A percentile compares a stretch with the other conserved stretches of the same genome.
Conservation (phyloP, 1,140 invertebrate genomes). For the Vanessa tameamea region DNA sequence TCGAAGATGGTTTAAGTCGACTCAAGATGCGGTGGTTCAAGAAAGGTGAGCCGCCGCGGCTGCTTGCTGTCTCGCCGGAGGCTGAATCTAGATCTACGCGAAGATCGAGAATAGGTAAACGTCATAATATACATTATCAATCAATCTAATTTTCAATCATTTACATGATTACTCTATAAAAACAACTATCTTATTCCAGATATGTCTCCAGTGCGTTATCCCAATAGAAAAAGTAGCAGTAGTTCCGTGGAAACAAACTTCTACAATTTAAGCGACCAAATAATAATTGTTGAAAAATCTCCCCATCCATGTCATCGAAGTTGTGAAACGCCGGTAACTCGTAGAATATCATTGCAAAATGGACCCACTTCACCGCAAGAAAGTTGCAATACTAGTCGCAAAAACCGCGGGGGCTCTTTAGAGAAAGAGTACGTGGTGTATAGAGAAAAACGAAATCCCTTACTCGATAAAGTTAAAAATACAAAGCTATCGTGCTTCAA, state of each 20-base stretch:
- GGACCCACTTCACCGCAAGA: constrained; percentile 69
- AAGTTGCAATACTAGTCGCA: constrained; percentile 57
- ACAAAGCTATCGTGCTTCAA: constrained; percentile 86
- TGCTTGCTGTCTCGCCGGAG: constrained; percentile 85
- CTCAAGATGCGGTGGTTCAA: constrained; percentile 86
- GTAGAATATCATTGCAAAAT: constrained; percentile 75
- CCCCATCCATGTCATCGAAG: constrained; percentile 68
- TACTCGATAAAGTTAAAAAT: constrained; percentile 86
- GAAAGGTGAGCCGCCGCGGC: constrained; percentile 84
- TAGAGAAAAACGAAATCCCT: constrained; percentile 85
- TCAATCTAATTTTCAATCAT: neutral
- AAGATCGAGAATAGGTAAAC: constrained; percentile 78
- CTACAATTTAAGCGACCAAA: constrained; percentile 84
- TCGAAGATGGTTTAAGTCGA: constrained; percentile 46
- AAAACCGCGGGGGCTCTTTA: constrained; percentile 78
- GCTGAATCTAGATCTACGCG: constrained; percentile 58
- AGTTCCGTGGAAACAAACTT: constrained; percentile 85
- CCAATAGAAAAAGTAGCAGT: constrained; percentile 84
- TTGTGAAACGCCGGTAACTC: constrained; percentile 64
- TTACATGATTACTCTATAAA: neutral
- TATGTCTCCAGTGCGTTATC: constrained; percentile 84
- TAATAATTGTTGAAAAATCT: constrained; percentile 81
- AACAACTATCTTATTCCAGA: constrained; percentile 79
- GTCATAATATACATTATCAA: neutral
- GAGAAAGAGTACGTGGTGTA: constrained; percentile 78